Percentiles rank a stretch among this genome's conserved stretches.
Conservation (phyloP, 2,797 vertebrate species). For the Cynopterus sphinx region DNA sequence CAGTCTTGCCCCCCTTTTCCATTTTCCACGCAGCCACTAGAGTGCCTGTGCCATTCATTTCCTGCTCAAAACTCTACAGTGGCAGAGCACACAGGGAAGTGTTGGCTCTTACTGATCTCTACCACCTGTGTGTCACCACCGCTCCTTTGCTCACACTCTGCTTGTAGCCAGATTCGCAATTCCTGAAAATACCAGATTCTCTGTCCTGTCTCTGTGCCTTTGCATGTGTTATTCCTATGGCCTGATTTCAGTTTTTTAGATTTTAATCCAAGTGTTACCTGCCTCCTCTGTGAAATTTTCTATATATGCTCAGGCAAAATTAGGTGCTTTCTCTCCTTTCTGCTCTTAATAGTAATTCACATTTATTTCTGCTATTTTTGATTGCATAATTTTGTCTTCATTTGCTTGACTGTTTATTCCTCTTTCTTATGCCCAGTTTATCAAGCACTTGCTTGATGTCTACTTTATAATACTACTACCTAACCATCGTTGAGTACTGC, state of each 20-base stretch:
- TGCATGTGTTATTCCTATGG: neutral
- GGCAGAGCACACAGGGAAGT: neutral
- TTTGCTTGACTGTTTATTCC: conserved; percentile 7
- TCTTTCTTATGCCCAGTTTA: neutral
- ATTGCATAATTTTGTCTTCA: neutral
- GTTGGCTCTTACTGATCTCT: neutral
- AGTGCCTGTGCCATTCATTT: neutral
- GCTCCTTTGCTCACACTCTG: neutral
- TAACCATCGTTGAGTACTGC: neutral
- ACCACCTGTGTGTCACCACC: neutral
- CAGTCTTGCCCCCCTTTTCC: neutral
- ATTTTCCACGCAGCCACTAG: neutral
- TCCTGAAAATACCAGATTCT: neutral
- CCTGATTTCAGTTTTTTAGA: conserved; percentile 4
- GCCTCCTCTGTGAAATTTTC: neutral
- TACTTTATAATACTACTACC: neutral
- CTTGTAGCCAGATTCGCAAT: neutral
- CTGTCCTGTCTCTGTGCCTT: neutral
- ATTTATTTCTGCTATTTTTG: neutral
- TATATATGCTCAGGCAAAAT: neutral
- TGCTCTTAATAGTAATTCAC: neutral
- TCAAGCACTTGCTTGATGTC: neutral
- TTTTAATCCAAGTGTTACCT: neutral
- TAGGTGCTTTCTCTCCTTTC: neutral
- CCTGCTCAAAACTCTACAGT: neutral